Conservation (phyloP, 2,888 invertebrate genomes). For the Thyatira batis region DNA sequence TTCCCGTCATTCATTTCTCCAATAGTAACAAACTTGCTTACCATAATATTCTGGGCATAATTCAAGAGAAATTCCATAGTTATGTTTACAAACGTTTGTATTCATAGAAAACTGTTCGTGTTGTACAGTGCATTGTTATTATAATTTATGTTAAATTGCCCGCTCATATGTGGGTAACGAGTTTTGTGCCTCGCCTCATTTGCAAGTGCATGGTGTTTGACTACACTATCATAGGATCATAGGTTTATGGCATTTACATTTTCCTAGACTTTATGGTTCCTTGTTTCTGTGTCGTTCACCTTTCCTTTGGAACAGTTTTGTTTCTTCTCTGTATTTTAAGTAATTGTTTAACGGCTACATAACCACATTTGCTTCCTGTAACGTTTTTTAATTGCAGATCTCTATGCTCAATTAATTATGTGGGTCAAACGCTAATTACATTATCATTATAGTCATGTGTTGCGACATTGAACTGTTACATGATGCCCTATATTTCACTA, state of each 20-base stretch:
- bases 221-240: conserved; percentile 1
- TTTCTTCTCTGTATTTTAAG: neutral
- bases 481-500: neutral
- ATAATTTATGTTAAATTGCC: conserved; percentile 59
- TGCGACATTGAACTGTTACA: neutral
- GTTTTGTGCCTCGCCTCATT: conserved; percentile 37
- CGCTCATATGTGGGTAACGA: conserved; percentile 28
- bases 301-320: neutral
- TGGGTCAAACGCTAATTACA: neutral
- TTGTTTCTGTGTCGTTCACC: neutral
- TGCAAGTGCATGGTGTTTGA: conserved; percentile 21
- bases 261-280: neutral
- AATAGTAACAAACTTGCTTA: neutral
- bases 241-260: conserved; percentile 6
- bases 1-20: neutral
- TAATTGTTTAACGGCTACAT: neutral
- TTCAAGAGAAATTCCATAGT: conserved; percentile 24
- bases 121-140: conserved; percentile 48
- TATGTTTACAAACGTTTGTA: conserved; percentile 21
- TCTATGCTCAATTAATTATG: neutral
- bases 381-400: neutral
- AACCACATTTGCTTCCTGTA: neutral
- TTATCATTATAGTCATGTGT: neutral
- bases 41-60: conserved; percentile 15
- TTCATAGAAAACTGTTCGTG: conserved; percentile 27